Base-by-base conservation (phyloP, 1,140 invertebrate genomes). In the Sarcophaga bullata region DNA sequence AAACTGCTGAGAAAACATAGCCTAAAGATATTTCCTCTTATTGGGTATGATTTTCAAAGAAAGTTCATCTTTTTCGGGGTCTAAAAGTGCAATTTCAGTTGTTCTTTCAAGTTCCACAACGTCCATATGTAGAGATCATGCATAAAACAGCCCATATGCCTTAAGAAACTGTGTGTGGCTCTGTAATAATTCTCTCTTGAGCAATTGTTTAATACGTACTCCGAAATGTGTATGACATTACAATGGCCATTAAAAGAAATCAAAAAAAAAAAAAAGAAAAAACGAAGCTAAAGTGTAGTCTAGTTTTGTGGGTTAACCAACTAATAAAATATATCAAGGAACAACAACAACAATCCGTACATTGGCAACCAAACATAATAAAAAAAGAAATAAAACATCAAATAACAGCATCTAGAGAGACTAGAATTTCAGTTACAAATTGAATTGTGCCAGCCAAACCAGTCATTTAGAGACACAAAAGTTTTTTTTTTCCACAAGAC, bases 251-350 rank as follows among this genome's bases (percentile, higher is more conserved):
- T 2, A 37, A 37, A 37, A 37, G 25, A 37, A 37, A 37, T 37
- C 25, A 37, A 37, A 37, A 37, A 37, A 37, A 4, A 4, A 37
- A 37, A n/a, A n/a, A n/a, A n/a, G n/a, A n/a, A n/a, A n/a, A n/a
- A n/a, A n/a, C n/a, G n/a, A n/a, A n/a, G n/a, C 13, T 58, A 58
- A 68, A 68, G 15, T 68, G 19, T 68, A 68, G 62, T 19, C 17
- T 68, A 68, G n/a, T 68, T 68, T 68, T 68, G 62, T 68, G 62
- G 62, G 62, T 68, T 19, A 68, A 68, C 62, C 62, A 1, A 68
- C 62, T 19, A 68, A 19, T 68, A 68, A 68, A 68, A 68, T 68
- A 68, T 9, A 68, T 19, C 25, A 37, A 37, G 25, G 25, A 37
- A 37, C 25, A 37, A 37, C 25, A 37, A 37, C 25, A 37, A 37